Evolutionary conservation across 2,113 vertebrate genomes (phyloP), one percentile per base, ranked within the genome.

Genomic region (Sorex fumeus): DNA sequence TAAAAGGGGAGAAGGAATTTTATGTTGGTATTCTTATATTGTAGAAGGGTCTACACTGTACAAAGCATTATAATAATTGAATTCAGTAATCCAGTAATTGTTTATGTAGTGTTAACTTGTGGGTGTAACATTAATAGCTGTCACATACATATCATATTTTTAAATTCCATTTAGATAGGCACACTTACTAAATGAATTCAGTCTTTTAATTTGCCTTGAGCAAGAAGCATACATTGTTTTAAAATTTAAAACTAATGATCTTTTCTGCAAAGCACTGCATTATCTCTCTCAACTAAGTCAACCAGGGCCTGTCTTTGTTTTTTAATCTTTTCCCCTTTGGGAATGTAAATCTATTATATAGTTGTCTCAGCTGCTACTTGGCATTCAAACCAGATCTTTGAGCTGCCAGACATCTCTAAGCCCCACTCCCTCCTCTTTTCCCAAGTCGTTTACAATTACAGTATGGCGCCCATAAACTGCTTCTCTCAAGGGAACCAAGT

Each of bases 341-440:
- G 93, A 91, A 94, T 96, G 30, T 70, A 47, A 77, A 94, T 88
- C 89, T 36, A 23, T 93, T n/a, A 93, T 80, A 87, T 87, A 53
- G 91, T 96, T 97, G 88, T 90, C 85, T 94, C 96, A 90, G 94
- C 93, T 97, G 95, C 87, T 95, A 50, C 93, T 91, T 94, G 71
- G 93, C 88, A 89, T 79, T 96, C 92, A 91, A 71, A 32, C 84
- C 80, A 78, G 32, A 93, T 85, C 53, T 40, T 74, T 79, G 91
- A 96, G 71, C 74, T 95, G 91, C 86, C 64, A 88, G 94, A 86
- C 87, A 47, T 93, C 84, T 94, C 47, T 77, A 62, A 79, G 84
- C 87, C 60, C 62, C 19, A 84, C 71, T 79, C 86, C 95, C 71
- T 79, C 19, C 2, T 18, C 78, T 74, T 28, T 90, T 36, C 83